Conservation (phyloP, 1,140 invertebrate genomes). For the Latrodectus geometricus region DNA sequence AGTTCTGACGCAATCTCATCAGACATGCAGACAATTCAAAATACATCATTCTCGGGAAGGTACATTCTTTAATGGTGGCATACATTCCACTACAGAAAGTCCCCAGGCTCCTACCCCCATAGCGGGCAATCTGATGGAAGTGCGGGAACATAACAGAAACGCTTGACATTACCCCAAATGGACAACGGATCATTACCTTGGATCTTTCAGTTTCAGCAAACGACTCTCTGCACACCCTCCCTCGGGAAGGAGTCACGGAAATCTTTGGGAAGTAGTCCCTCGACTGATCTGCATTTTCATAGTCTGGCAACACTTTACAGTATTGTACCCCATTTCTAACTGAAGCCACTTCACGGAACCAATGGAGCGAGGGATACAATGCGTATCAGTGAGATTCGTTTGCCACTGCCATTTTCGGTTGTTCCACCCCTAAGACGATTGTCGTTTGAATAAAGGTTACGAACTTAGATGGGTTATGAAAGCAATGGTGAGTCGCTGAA, state of each 20-base stretch:
- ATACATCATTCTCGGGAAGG: too few relatives aligned
- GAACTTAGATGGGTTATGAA: too few relatives aligned
- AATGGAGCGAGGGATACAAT: background rate
- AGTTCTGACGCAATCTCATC: too few relatives aligned
- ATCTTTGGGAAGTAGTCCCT: background rate
- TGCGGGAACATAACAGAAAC: background rate
- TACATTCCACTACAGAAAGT: background rate
- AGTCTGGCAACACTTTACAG: background rate
- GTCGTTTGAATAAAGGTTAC: too few relatives aligned
- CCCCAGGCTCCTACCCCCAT: background rate
- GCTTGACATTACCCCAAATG: background rate
- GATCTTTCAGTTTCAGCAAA: background rate
- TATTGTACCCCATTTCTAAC: background rate
- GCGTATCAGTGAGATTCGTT: too few relatives aligned
- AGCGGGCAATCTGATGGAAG: background rate
- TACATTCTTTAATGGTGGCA: too few relatives aligned
- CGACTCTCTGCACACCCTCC: background rate
- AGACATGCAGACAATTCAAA: too few relatives aligned
- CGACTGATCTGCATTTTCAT: background rate
- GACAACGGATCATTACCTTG: background rate
- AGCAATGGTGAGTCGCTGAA: too few relatives aligned
- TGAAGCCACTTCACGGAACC: background rate
- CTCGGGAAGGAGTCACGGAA: background rate
- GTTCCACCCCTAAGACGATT: too few relatives aligned
- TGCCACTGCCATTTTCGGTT: too few relatives aligned